Evolutionary conservation across 2,888 invertebrate genomes (phyloP), one percentile per base, ranked within the genome.

Genomic region (Sinohyriopsis cumingii): DNA sequence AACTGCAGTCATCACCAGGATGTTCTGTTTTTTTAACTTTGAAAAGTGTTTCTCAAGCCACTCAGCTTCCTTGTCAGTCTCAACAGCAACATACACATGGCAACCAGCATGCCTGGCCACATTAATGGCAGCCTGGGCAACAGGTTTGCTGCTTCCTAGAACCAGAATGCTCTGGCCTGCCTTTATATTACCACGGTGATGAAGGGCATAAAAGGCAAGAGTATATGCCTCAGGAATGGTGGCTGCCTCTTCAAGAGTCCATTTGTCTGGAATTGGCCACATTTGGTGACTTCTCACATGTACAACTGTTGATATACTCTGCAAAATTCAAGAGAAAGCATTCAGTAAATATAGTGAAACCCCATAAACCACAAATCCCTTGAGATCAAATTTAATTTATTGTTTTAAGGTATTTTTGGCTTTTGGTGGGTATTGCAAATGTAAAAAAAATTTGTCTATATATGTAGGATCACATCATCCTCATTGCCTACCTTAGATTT

Each of bases 111-210:
- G 94, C 67, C 98, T 92, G 68, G 98, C 97, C 84, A 99, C 95
- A n/a, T 96, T 93, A 84, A 99, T 96, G 75, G 98, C 97, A 3
- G 99, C 98, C 92, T 97, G 96, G 19, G 98, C 98, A 56, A 98
- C 97, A 85, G 97, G 97, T 45, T 45, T 45, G 70, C 97, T 97
- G 72, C 95, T 94, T 77, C 97, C 98, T 71, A 60, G 45, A 9
- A 76, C 59, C 28, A 76, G 59, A 20, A 76, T 28, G 5, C 97
- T 96, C 73, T 76, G 67, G 15, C 96, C 96, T 77, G 93, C 92
- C 85, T 93, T 93, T 92, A 98, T 93, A 85, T 94, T 93, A 57
- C 98, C 99, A 82, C 98, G 93, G 60, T 97, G 94, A 53, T 93
- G 90, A 75, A 99, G 92, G 59, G 98, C 96, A 90, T 98, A 98